A percentile compares a stretch with the other conserved stretches of the same genome.
phyloP scores from a whole-genome alignment of 2,113 vertebrate genomes.

The Columba livia region DNA sequence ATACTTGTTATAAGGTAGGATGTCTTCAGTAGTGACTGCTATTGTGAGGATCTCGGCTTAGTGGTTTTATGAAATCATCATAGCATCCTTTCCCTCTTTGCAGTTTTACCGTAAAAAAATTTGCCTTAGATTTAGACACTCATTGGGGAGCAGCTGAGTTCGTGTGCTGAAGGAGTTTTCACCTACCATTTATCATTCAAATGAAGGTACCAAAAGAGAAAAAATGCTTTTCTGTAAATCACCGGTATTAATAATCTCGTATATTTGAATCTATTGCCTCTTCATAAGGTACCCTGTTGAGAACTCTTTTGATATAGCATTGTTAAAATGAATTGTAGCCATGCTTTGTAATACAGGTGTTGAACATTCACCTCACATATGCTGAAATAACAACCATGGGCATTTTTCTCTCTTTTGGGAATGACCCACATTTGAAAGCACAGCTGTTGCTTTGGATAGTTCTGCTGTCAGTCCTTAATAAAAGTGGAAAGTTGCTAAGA shows the following conservation, averaged over 20 bases:
- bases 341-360: slow-evolving; percentile 23
- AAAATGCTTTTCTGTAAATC: slow-evolving; percentile 30
- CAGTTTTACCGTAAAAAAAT: background rate
- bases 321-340: slow-evolving; percentile 63
- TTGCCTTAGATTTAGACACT: background rate
- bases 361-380: slow-evolving; percentile 9
- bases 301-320: slow-evolving; percentile 22
- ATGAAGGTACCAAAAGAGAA: background rate
- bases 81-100: background rate
- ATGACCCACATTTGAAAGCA: background rate
- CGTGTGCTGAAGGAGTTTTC: background rate
- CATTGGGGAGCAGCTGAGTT: background rate
- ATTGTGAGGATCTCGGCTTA: background rate
- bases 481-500: background rate
- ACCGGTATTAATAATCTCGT: slow-evolving; percentile 51
- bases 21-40: background rate
- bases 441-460: slow-evolving; percentile 6
- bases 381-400: slow-evolving; percentile 12
- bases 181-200: background rate
- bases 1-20: background rate
- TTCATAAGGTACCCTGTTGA: slow-evolving; percentile 38
- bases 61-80: background rate
- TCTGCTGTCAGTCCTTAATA: background rate
- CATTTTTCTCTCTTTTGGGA: background rate
- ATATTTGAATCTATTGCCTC: slow-evolving; percentile 54